phyloP scores from a whole-genome alignment of 2,888 invertebrate species.

The Melolontha melolontha region DNA sequence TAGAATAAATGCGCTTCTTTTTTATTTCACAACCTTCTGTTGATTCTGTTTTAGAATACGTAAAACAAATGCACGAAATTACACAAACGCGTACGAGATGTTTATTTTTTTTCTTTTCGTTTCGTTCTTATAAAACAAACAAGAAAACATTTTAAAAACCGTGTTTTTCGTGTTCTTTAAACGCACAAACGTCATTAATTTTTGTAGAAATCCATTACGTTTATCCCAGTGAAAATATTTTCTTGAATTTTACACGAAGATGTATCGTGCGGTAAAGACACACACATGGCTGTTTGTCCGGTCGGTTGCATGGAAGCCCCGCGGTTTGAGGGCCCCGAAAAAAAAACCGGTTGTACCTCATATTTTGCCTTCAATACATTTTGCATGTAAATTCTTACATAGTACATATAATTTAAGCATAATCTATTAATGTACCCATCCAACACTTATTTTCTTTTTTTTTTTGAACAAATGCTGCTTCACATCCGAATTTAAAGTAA shows the following conservation, averaged over 20 bases:
- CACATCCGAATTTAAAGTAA: constrained; percentile 36
- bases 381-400: constrained; percentile 35
- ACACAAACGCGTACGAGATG: too few relatives aligned
- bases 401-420: constrained; percentile 35
- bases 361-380: constrained; percentile 26
- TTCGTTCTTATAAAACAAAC: too few relatives aligned
- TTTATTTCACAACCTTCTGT: too few relatives aligned
- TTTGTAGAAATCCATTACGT: constrained; percentile 25
- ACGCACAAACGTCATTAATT: too few relatives aligned
- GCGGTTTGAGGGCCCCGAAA: constrained; percentile 34
- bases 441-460: too few relatives aligned
- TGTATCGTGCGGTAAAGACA: constrained; percentile 8
- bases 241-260: constrained; percentile 27
- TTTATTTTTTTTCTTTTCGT: too few relatives aligned
- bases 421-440: constrained; percentile 32
- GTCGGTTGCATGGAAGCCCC: constrained; percentile 9
- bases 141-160: too few relatives aligned
- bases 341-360: constrained; percentile 33
- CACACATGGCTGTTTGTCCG: too few relatives aligned
- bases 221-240: constrained; percentile 27
- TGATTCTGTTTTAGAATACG: too few relatives aligned
- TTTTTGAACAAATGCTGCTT: constrained; percentile 23
- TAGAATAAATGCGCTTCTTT: too few relatives aligned
- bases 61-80: too few relatives aligned
- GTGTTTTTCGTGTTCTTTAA: too few relatives aligned